Percentiles rank a stretch among this genome's conserved stretches.
These are phyloP conservation scores for Diachrysia chrysitis DNA, from an alignment of 2,888 invertebrate genomes.

Conservation along the genomic window DNA sequence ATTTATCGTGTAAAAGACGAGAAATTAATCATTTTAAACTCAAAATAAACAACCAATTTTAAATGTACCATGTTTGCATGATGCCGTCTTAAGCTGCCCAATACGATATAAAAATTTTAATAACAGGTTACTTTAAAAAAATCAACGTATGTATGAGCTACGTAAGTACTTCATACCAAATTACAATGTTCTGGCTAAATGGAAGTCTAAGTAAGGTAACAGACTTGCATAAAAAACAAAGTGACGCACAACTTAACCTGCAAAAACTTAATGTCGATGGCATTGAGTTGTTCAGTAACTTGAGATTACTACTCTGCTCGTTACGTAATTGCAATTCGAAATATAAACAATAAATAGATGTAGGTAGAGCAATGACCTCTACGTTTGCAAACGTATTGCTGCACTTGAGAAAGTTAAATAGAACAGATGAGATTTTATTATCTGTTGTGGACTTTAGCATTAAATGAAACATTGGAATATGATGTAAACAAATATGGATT, in stretches of 20 bases:
- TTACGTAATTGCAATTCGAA: constrained; percentile 12
- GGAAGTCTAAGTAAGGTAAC: constrained; percentile 14
- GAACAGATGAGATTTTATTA: constrained; percentile 10
- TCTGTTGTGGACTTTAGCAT: constrained; percentile 11
- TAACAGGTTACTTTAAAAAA: no score
- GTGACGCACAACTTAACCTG: constrained; percentile 32
- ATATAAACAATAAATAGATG: constrained; percentile 9
- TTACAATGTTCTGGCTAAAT: constrained; percentile 13
- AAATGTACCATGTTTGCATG: no score
- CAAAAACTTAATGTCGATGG: constrained; percentile 42
- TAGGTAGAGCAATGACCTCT: constrained; percentile 29
- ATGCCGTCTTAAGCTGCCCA: no score
- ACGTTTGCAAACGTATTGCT: constrained; percentile 30
- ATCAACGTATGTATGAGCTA: no score
- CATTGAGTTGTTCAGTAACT: constrained; percentile 20
- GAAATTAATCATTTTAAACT: no score
- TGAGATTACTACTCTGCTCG: constrained; percentile 12
- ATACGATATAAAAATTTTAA: no score
- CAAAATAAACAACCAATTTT: no score
- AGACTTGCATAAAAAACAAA: constrained; percentile 19
- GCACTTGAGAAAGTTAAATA: constrained; percentile 38
- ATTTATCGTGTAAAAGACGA: no score
- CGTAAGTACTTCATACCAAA: neutral
- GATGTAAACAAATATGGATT: neutral
- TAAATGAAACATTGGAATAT: neutral